Conservation (phyloP, 2,888 invertebrate genomes). For the Keiferia lycopersicella region DNA sequence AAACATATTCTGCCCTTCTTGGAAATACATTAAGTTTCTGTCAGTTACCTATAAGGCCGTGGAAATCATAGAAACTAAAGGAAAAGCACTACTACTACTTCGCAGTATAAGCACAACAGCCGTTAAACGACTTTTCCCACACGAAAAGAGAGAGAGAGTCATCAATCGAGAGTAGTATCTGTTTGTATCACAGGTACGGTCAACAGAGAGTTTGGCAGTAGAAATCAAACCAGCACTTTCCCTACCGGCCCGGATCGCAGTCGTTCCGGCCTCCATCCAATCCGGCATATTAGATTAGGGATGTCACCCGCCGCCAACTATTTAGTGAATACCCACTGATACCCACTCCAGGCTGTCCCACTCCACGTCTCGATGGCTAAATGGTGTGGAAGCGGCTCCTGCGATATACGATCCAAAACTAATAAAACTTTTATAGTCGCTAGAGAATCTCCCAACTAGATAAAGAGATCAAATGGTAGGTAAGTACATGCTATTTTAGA, state of each 20-base stretch:
- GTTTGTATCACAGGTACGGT: neutral
- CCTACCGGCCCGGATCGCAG: conserved; percentile 53
- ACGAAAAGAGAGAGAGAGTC: too few relatives aligned
- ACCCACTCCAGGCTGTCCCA: conserved; percentile 49
- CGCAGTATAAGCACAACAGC: too few relatives aligned
- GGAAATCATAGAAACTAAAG: conserved; percentile 34
- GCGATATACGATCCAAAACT: conserved; percentile 25
- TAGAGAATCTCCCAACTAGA: conserved; percentile 19
- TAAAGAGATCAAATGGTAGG: conserved; percentile 21
- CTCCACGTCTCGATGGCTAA: conserved; percentile 33
- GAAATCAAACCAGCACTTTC: conserved; percentile 45
- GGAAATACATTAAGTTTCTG: conserved; percentile 37
- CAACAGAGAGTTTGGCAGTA: neutral
- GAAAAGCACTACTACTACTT: too few relatives aligned
- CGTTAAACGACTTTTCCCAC: too few relatives aligned
- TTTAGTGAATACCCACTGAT: conserved; percentile 44
- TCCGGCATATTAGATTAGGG: conserved; percentile 69
- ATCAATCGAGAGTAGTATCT: too few relatives aligned
- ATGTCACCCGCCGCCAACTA: conserved; percentile 60
- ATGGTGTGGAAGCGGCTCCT: conserved; percentile 40
- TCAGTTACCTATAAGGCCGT: conserved; percentile 47
- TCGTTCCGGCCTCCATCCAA: conserved; percentile 53
- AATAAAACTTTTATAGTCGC: conserved; percentile 26
- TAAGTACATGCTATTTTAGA: conserved; percentile 4
- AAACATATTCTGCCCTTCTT: conserved; percentile 19